Evolutionary conservation across 2,797 vertebrate genomes (phyloP).

Genomic region (Poecile montanus): DNA sequence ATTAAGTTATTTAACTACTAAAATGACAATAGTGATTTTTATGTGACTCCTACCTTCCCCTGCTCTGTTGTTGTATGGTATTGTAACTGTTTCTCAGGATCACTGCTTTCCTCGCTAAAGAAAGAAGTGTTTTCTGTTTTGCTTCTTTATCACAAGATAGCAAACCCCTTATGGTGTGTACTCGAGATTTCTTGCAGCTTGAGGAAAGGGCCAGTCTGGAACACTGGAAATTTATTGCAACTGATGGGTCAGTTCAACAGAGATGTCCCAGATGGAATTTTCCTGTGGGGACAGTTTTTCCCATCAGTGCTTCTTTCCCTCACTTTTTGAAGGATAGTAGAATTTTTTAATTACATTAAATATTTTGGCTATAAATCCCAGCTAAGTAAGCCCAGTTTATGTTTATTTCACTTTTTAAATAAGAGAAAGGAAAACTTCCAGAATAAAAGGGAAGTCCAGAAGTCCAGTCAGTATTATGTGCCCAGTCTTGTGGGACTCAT

Average conservation of each 20-base stretch:
- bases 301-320: background rate
- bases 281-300: background rate
- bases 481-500: background rate
- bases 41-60: background rate
- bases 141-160: background rate
- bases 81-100: background rate
- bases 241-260: background rate
- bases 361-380: background rate
- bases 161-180: accelerated
- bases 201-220: slow-evolving; percentile 14
- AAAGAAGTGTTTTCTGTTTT: background rate
- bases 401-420: background rate
- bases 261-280: background rate
- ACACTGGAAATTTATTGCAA: background rate
- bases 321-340: background rate
- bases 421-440: background rate
- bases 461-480: background rate
- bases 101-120: background rate
- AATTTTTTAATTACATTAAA: background rate
- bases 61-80: background rate
- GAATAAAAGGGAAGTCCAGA: background rate
- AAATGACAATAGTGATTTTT: background rate
- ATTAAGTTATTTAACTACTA: background rate
- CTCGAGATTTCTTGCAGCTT: slow-evolving; percentile 50
- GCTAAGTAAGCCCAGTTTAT: background rate